phyloP scores from a whole-genome alignment of 2,888 invertebrate genomes.

The Chymomyza fuscimana region DNA sequence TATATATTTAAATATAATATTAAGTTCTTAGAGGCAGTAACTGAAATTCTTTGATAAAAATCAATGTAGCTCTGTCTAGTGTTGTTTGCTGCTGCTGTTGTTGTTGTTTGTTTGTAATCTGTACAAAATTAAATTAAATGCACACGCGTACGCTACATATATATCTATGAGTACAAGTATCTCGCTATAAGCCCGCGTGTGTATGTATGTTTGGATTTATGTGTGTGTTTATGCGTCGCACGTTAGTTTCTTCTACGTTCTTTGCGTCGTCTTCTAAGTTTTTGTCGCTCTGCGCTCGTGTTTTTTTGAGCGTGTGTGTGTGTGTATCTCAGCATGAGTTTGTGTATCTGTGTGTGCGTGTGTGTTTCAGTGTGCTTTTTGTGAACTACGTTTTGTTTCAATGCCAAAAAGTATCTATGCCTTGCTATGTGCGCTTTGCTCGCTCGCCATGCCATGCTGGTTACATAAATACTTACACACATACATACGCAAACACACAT shows the following conservation, averaged over 20 bases:
- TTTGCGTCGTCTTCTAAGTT: slow-evolving; percentile 49
- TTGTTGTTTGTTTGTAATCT: slow-evolving; percentile 38
- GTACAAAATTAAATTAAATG: slow-evolving; percentile 51
- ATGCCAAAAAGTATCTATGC: slow-evolving; percentile 72
- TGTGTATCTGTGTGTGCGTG: slow-evolving; percentile 28
- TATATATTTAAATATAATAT: slow-evolving; percentile 11
- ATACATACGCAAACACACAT: slow-evolving; percentile 19
- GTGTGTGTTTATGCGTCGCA: slow-evolving; percentile 47
- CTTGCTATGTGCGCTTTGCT: slow-evolving; percentile 48
- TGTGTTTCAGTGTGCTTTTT: slow-evolving; percentile 56
- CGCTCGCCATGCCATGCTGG: slow-evolving; percentile 51
- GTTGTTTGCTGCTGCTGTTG: slow-evolving; percentile 30
- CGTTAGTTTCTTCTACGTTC: slow-evolving; percentile 63
- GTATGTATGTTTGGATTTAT: slow-evolving; percentile 32
- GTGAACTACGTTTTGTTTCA: slow-evolving; percentile 74
- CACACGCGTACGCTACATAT: slow-evolving; percentile 51
- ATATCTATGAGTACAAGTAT: slow-evolving; percentile 34
- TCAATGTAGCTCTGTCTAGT: slow-evolving; percentile 10
- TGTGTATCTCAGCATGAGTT: slow-evolving; percentile 23
- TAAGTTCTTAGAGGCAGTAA: not conserved
- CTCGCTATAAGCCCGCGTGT: slow-evolving; percentile 7
- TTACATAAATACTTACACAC: slow-evolving; percentile 67
- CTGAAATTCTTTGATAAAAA: not conserved
- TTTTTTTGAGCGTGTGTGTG: slow-evolving; percentile 19
- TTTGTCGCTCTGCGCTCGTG: slow-evolving; percentile 37